These are phyloP conservation scores for Prunella himalayana DNA, from an alignment of 2,113 vertebrate species.

Conservation along the genomic window DNA sequence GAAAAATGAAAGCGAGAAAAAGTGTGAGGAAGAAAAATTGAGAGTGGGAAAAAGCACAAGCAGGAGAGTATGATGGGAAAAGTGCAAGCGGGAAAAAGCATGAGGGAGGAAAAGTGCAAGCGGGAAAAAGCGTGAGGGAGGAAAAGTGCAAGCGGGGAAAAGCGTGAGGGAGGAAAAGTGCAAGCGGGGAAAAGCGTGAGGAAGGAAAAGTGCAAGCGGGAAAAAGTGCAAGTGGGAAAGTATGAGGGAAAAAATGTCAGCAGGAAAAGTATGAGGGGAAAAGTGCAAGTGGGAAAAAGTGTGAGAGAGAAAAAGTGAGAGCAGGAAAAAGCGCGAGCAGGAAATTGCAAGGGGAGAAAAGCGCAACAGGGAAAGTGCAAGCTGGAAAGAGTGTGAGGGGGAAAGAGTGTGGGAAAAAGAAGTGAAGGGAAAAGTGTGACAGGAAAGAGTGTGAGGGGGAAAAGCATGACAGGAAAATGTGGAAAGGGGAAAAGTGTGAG, in stretches of 20 bases:
- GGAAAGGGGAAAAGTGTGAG: background rate
- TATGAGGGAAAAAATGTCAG: background rate
- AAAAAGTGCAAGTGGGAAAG: background rate
- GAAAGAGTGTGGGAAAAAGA: background rate
- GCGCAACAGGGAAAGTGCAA: background rate
- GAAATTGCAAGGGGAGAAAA: background rate
- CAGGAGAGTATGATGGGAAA: background rate
- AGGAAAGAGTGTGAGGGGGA: background rate
- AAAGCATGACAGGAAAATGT: background rate
- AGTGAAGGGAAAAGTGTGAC: background rate
- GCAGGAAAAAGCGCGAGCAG: background rate
- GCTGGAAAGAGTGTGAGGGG: too few species aligned
- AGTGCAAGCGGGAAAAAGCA: background rate
- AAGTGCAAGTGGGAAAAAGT: background rate
- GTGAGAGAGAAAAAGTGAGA: background rate
- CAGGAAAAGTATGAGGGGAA: background rate
- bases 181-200: accelerated
- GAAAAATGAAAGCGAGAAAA: background rate
- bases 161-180: background rate
- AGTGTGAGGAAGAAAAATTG: background rate
- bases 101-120: background rate
- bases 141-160: background rate
- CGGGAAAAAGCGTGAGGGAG: accelerated
- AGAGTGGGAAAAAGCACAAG: background rate
- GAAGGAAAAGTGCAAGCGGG: too few species aligned